Percentiles rank a stretch among this genome's conserved stretches.
Conservation (phyloP, 2,113 vertebrate species). For the Tachysurus fulvidraco region DNA sequence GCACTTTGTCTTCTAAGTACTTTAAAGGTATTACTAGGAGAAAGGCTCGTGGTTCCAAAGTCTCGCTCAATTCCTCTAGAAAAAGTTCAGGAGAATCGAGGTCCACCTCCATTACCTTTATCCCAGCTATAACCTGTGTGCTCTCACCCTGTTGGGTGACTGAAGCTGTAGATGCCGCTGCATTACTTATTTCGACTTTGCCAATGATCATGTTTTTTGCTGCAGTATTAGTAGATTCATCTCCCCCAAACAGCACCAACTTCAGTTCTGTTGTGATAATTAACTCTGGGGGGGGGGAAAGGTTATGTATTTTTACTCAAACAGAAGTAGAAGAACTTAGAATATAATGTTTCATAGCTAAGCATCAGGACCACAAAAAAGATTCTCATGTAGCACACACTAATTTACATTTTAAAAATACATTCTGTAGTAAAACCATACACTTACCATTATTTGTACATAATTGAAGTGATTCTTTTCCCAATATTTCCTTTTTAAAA, state of each 20-base stretch:
- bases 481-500: background rate
- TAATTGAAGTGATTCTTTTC: background rate
- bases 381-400: background rate
- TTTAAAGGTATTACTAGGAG: constrained; percentile 4
- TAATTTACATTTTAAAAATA: background rate
- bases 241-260: background rate
- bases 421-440: background rate
- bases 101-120: background rate
- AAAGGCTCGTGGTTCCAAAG: background rate
- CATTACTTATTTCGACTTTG: background rate
- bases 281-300: background rate
- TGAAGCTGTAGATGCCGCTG: background rate
- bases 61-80: background rate
- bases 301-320: background rate
- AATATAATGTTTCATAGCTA: background rate
- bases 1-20: background rate
- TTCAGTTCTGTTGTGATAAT: background rate
- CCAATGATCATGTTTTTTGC: background rate
- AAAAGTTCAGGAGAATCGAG: background rate
- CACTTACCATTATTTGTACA: background rate
- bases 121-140: background rate
- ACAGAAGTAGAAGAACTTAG: background rate
- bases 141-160: background rate
- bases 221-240: background rate
- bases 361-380: background rate